Percentiles rank a stretch among this genome's conserved stretches.
Evolutionary conservation across 2,888 invertebrate species (phyloP).

Genomic region (Aspidiotus rigidus): DNA sequence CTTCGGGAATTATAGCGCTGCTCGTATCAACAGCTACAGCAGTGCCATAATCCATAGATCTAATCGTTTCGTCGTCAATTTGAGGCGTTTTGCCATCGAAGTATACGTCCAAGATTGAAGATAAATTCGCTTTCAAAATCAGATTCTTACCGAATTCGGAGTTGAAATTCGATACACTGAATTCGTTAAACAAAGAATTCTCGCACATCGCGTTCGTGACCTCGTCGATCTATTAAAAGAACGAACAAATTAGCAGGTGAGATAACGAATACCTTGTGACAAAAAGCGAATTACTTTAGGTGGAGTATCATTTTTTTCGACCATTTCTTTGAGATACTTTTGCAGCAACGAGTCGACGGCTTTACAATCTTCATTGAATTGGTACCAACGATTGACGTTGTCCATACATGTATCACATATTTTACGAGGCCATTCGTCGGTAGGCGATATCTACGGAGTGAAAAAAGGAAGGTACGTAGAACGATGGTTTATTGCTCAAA

Average conservation of each 20-base stretch:
- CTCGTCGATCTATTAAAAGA: no score
- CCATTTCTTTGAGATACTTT: background rate
- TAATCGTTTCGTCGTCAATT: no score
- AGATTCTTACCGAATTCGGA: conserved; percentile 11
- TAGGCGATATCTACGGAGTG: background rate
- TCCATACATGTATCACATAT: background rate
- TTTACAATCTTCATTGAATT: conserved; percentile 6
- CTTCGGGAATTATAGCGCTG: no score
- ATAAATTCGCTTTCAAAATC: conserved; percentile 11
- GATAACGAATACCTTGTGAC: no score
- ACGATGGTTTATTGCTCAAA: background rate
- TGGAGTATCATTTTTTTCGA: no score
- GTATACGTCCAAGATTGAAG: conserved; percentile 4
- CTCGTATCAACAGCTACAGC: no score
- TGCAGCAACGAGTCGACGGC: background rate
- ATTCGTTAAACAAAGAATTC: conserved; percentile 3
- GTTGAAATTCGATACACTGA: conserved; percentile 15
- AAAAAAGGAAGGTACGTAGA: background rate
- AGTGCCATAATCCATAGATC: no score
- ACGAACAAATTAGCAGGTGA: no score
- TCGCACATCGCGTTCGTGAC: no score
- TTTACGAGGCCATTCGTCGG: background rate
- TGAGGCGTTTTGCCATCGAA: no score
- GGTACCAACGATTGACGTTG: conserved; percentile 4
- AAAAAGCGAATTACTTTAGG: no score